Percentiles rank a stretch among this genome's conserved stretches.
Conservation (phyloP, 2,113 vertebrate species). For the Lasiurus borealis region DNA sequence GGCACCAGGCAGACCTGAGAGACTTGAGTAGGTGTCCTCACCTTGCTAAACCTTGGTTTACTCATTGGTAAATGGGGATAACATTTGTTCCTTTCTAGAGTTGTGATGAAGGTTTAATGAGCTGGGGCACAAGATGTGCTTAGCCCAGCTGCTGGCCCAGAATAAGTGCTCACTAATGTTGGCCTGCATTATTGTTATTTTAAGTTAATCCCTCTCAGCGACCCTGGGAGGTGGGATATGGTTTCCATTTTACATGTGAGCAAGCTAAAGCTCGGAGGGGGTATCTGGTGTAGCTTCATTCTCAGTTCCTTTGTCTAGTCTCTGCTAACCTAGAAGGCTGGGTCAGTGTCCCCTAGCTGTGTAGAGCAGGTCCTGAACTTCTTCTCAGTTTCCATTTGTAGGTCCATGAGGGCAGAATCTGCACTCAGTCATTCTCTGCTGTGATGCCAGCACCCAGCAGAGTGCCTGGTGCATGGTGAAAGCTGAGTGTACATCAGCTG, state of each 20-base stretch:
- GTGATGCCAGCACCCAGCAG: not conserved
- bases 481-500: not conserved
- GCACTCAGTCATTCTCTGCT: not conserved
- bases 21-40: not conserved
- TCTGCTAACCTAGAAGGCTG: not conserved
- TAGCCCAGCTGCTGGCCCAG: not conserved
- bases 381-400: not conserved
- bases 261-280: not conserved
- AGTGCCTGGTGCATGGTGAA: not conserved
- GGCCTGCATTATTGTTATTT: not conserved
- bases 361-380: not conserved
- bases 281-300: constrained; percentile 21
- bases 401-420: not conserved
- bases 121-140: not conserved
- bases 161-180: not conserved
- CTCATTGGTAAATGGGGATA: not conserved
- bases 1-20: not conserved
- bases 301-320: constrained; percentile 65
- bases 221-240: not conserved
- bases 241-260: not conserved
- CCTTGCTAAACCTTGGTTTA: not conserved
- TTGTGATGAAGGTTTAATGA: constrained; percentile 12
- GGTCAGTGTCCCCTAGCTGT: not conserved
- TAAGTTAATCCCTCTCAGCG: not conserved
- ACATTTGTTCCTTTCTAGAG: not conserved